Base-by-base conservation (phyloP, 2,797 vertebrate species). In the Sebastes nivosus region DNA sequence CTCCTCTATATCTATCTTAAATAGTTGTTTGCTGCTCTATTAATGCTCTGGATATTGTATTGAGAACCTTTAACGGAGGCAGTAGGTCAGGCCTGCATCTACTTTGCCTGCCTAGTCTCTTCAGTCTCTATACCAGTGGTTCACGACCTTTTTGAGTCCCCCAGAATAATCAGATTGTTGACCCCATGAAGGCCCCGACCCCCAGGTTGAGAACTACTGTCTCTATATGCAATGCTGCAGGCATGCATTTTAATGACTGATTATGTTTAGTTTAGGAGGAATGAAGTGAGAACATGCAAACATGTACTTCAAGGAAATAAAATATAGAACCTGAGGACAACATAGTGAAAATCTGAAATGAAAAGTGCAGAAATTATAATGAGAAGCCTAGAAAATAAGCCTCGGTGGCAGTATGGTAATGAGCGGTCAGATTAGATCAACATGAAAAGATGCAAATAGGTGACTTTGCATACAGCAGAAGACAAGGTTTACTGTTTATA, bases 371-470 rank as follows among this genome's bases (percentile, higher is more conserved):
- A 38, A 25, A 46, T 29, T 2, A 18, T 6, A 29, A 30, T 4
- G 8, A 55, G 25, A 34, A 22, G 4, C 42, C 54, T 25, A 3
- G 24, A 61, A 63, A 30, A n/a, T 3, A 20, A 29, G 27, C 10
- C 5, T 54, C 50, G 70, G 52, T 72, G 11, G 11, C 22, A 36
- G n/a, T 22, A 12, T 77, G 66, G 27, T 67, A 27, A 65, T 34
- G 18, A 63, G 30, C 22, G 1, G 2, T 8, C 8, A 30, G 22
- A 59, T 59, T 29, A 75, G 34, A 75, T 65, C 5, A 67, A 8
- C 42, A 14, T 16, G 63, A 38, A 64, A 30, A 67, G 6, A 87
- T 80, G 75, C 76, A 88, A 87, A 92, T 67, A 24, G 13, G 54
- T 27, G 30, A 22, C 30, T 83, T 85, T 88, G 65, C 67, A 42